Evolutionary conservation across 2,113 vertebrate species (phyloP), one percentile per base, ranked within the genome.

Genomic region (Glaucidium brasilianum): DNA sequence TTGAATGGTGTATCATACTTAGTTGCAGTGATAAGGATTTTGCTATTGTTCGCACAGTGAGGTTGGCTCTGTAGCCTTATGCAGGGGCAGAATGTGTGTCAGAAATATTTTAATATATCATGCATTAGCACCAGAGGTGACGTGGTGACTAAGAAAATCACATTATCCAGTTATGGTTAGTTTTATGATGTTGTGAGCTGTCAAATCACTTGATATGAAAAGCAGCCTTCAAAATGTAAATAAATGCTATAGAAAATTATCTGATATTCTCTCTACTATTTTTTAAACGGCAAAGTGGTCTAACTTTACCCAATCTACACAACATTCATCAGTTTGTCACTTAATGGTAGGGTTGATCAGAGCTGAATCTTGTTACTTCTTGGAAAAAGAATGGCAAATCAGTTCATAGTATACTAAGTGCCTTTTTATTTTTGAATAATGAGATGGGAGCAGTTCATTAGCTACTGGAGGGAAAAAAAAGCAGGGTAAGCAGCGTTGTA

Each of bases 401-500:
- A 98, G 97, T 98, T 98, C 98, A 97, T 97, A 98, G 98, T 98
- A 97, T 98, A 98, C 98, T 98, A 98, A 98, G 97, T 98, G 98
- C 98, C 98, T 98, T 98, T 98, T 98, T 98, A 98, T 98, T 98
- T 98, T 98, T 98, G 98, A 98, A 98, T 99, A 98, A 98, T 99
- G 98, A 99, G 98, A 98, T 97, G 92, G 98, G 98, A 98, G 98
- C 98, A 98, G 98, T 98, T 99, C 98, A 98, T 99, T 99, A 99
- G 98, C 98, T 98, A 98, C 97, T 98, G 97, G 96, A 98, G 96
- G 97, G 83, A 63, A 96, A 98, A 97, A 98, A 98, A 98, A 98
- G 98, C 98, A 98, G 98, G 98, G 99, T 99, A 99, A 99, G 99
- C 98, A 98, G 97, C 97, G 97, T 98, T 98, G 98, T 98, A 98